Percentiles rank a stretch among this genome's conserved stretches.
phyloP scores from a whole-genome alignment of 1,140 invertebrate genomes.

The Latrodectus geometricus region DNA sequence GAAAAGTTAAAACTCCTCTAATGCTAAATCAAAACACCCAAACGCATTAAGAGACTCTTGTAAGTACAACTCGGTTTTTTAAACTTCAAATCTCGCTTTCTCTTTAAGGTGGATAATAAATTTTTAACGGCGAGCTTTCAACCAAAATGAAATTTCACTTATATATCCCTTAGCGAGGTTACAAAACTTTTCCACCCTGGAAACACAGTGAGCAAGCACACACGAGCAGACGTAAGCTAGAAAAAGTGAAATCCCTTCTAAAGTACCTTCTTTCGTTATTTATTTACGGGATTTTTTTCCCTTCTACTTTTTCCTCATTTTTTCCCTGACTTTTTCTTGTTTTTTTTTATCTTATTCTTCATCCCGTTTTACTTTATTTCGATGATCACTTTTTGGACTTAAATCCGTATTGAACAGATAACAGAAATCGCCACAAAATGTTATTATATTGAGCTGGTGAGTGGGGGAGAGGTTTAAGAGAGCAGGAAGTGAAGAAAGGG shows the following conservation, averaged over 20 bases:
- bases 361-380: constrained; percentile 23
- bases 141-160: constrained; percentile 55
- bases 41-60: constrained; percentile 5
- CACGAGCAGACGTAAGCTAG: neutral
- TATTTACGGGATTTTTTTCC: constrained; percentile 39
- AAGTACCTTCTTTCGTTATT: constrained; percentile 47
- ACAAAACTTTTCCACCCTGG: constrained; percentile 15
- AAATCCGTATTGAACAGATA: constrained; percentile 43
- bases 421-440: constrained; percentile 46
- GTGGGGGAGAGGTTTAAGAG: neutral
- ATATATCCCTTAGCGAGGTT: constrained; percentile 24
- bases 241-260: constrained; percentile 29
- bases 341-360: neutral
- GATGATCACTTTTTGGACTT: constrained; percentile 38
- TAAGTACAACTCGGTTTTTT: constrained; percentile 21
- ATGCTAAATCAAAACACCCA: constrained; percentile 4
- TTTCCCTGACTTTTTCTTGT: too few species aligned
- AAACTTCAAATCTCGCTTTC: constrained; percentile 28
- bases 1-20: constrained; percentile 4
- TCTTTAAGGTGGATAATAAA: constrained; percentile 18
- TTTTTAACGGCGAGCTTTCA: constrained; percentile 49
- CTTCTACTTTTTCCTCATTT: constrained; percentile 1
- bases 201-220: neutral
- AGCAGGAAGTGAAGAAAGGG: neutral
- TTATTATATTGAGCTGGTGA: constrained; percentile 32